phyloP scores from a whole-genome alignment of 1,140 invertebrate genomes.

The Maniola jurtina region DNA sequence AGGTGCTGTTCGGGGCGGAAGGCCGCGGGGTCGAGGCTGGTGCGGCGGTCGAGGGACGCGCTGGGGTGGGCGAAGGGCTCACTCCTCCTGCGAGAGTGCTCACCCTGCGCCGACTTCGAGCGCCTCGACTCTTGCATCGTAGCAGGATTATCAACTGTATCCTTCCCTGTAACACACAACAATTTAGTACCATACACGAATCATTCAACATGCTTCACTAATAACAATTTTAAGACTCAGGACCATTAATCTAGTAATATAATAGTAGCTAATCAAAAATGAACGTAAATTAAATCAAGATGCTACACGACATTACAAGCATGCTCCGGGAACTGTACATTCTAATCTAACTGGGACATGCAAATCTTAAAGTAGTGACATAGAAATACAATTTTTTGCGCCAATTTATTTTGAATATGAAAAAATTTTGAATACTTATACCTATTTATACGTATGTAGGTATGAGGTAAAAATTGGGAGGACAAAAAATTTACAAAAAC shows the following conservation, averaged over 20 bases:
- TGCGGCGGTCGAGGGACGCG: conserved; percentile 59
- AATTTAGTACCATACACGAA: not conserved
- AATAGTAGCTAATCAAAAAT: conserved; percentile 35
- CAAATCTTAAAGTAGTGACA: conserved; percentile 28
- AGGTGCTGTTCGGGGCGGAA: conserved; percentile 51
- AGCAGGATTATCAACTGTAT: conserved; percentile 76
- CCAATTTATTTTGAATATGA: conserved; percentile 3
- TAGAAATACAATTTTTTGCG: not conserved
- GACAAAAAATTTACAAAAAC: not conserved
- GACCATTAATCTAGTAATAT: too few species aligned
- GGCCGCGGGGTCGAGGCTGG: conserved; percentile 59
- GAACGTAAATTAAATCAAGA: conserved; percentile 31
- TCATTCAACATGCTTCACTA: not conserved
- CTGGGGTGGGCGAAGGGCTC: conserved; percentile 66
- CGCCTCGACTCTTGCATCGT: conserved; percentile 62
- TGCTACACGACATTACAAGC: conserved; percentile 41
- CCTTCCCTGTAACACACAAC: conserved; percentile 63
- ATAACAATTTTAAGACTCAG: conserved; percentile 45
- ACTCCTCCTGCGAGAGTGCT: conserved; percentile 65
- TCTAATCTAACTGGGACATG: conserved; percentile 39
- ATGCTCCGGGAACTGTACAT: conserved; percentile 44
- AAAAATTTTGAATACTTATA: not conserved
- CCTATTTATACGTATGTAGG: not conserved
- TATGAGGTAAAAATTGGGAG: too few species aligned
- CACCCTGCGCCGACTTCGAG: conserved; percentile 57